Conservation (phyloP, 2,113 vertebrate genomes). For the Chunga burmeisteri region DNA sequence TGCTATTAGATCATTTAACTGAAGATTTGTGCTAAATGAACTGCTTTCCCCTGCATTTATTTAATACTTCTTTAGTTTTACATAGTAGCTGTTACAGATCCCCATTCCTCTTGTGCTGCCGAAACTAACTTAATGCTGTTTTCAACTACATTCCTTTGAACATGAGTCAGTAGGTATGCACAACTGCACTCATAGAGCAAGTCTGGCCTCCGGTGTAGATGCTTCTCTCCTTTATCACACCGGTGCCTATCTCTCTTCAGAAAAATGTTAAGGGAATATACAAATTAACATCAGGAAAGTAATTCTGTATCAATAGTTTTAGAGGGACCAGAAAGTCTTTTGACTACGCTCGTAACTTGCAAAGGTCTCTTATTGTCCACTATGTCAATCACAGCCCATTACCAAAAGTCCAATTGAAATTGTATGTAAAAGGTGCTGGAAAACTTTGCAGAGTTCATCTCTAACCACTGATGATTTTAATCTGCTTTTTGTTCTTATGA, state of each 20-base stretch:
- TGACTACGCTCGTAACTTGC: background rate
- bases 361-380: background rate
- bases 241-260: background rate
- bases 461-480: constrained; percentile 5
- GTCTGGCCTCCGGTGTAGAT: background rate
- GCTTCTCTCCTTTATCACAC: background rate
- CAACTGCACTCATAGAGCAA: background rate
- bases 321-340: background rate
- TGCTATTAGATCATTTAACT: background rate
- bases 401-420: background rate
- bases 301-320: background rate
- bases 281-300: background rate
- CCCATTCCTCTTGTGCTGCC: background rate
- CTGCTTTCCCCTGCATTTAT: background rate
- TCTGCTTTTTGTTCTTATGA: background rate
- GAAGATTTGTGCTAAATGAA: background rate
- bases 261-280: background rate
- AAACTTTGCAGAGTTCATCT: background rate
- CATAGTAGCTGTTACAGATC: background rate
- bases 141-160: background rate
- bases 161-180: background rate
- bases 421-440: background rate
- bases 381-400: background rate
- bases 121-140: background rate
- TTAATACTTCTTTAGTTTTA: background rate